Evolutionary conservation across 2,797 vertebrate species (phyloP).

Genomic region (Paratrypauchen microcephalus): DNA sequence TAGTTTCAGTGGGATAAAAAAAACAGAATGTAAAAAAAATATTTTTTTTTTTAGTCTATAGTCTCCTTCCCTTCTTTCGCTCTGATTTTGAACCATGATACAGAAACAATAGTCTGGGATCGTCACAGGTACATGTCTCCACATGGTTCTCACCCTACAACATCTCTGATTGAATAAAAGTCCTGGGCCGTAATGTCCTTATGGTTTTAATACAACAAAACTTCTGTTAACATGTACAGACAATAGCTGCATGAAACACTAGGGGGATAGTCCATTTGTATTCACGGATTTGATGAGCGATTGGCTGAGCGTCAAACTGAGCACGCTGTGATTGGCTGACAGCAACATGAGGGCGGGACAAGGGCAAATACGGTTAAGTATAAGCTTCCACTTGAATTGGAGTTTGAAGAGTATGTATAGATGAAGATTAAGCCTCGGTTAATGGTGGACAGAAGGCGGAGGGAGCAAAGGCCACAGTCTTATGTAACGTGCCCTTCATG

Average conservation of each 20-base stretch:
- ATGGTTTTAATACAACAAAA: too few species aligned
- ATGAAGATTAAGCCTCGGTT: constrained; percentile 3
- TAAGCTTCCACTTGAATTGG: constrained; percentile 19
- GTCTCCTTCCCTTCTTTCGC: too few species aligned
- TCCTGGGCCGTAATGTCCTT: too few species aligned
- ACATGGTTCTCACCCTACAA: too few species aligned
- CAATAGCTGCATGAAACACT: not conserved
- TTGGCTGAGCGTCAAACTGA: not conserved
- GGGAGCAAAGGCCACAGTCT: constrained; percentile 46
- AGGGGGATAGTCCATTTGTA: not conserved
- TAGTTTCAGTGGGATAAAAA: too few species aligned
- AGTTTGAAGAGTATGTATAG: not conserved
- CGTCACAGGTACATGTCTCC: too few species aligned
- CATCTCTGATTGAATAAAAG: too few species aligned
- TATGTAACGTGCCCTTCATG: constrained; percentile 62
- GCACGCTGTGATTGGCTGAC: not conserved
- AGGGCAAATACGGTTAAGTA: constrained; percentile 5
- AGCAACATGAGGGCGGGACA: not conserved
- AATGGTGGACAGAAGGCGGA: constrained; percentile 2
- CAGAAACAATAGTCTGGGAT: too few species aligned
- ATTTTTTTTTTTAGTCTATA: too few species aligned
- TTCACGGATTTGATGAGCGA: not conserved
- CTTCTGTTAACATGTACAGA: too few species aligned
- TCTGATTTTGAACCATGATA: too few species aligned
- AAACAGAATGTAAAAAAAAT: too few species aligned